phyloP scores from a whole-genome alignment of 2,113 vertebrate genomes.

The Tiliqua scincoides region DNA sequence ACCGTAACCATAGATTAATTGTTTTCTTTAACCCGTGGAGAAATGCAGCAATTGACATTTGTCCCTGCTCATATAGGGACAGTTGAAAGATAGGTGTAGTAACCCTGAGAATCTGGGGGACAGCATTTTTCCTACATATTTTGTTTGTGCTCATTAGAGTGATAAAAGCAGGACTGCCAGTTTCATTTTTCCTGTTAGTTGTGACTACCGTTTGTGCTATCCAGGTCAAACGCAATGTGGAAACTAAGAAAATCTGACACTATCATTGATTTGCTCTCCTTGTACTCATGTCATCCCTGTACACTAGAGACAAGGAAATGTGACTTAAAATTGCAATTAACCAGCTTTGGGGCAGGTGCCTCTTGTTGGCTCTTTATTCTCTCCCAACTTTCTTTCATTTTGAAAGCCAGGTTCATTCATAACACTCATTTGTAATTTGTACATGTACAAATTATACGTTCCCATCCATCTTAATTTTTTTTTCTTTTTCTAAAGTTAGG shows the following conservation, averaged over 20 bases:
- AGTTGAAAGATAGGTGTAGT: neutral
- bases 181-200: conserved; percentile 27
- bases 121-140: conserved; percentile 8
- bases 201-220: conserved; percentile 22
- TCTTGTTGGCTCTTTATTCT: neutral
- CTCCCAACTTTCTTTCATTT: conserved; percentile 27
- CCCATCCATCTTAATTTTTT: neutral
- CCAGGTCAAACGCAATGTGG: conserved; percentile 59
- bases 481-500: conserved; percentile 11
- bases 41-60: neutral
- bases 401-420: conserved; percentile 39
- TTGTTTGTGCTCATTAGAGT: conserved; percentile 40
- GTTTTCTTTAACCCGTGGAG: neutral
- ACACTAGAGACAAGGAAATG: conserved; percentile 60
- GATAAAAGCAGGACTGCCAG: neutral
- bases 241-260: conserved; percentile 68
- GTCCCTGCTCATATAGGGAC: neutral
- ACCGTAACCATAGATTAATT: neutral
- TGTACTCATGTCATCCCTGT: conserved; percentile 54
- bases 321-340: conserved; percentile 72
- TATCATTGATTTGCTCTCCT: conserved; percentile 70
- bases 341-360: conserved; percentile 50
- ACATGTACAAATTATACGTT: conserved; percentile 16
- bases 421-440: conserved; percentile 1
- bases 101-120: neutral